phyloP scores from a whole-genome alignment of 2,113 vertebrate genomes.

The Eurystomus gularis region DNA sequence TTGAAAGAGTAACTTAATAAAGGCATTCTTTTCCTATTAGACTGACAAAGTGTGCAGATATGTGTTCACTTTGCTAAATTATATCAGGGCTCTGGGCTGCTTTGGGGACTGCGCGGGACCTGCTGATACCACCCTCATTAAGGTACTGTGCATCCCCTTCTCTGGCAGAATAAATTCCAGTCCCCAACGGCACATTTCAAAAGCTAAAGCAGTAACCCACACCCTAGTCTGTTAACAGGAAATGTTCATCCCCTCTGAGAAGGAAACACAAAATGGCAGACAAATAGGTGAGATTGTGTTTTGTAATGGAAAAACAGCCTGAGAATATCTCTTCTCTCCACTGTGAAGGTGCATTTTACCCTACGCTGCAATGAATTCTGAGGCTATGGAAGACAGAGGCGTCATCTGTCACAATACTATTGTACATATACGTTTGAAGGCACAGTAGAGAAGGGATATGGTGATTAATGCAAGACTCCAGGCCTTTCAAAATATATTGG shows the following conservation, averaged over 20 bases:
- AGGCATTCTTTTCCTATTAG: background rate
- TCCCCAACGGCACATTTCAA: background rate
- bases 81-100: background rate
- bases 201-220: conserved; percentile 7
- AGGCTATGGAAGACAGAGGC: background rate
- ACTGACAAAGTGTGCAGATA: background rate
- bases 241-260: background rate
- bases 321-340: background rate
- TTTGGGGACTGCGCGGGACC: background rate
- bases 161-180: background rate
- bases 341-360: background rate
- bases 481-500: background rate
- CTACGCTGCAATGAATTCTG: background rate
- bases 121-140: background rate
- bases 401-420: background rate
- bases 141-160: background rate
- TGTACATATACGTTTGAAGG: background rate
- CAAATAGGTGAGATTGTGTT: background rate
- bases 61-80: background rate
- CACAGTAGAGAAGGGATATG: background rate
- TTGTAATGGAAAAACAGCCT: background rate
- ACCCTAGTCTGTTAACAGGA: background rate
- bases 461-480: background rate
- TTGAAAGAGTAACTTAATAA: background rate
- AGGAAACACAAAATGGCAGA: background rate